Base-by-base conservation (phyloP, 2,888 invertebrate species). In the Metellina segmentata region DNA sequence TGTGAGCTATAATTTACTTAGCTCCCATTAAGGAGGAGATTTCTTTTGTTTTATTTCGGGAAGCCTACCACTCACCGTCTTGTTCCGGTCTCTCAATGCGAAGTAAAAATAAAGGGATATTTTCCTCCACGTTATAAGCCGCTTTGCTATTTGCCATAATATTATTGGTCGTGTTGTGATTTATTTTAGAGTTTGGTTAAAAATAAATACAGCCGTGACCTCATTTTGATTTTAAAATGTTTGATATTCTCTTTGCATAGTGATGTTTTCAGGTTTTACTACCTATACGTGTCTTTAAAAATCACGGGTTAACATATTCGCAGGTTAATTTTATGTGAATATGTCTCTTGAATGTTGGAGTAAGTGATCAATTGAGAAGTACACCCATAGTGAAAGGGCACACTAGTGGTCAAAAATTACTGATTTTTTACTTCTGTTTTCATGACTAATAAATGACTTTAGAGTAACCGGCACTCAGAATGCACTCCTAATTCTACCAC, bases 1-100 rank as follows among this genome's bases (percentile, higher is more conserved):
- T 61, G 61, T 51, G 85, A 79, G 83, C 78, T 85, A 78, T 83
- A 78, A 78, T 90, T 85, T 85, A 83, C 89, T 51, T 71, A 53
- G 48, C 71, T 81, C 61, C 81, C 81, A 72, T 81, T 81, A 81
- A 52, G 52, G n/a, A 20, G 34, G 81, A 69, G 48, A 75, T 82
- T 88, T 74, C 74, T 74, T 81, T 88, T 81, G 69, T 81, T 88
- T 88, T 88, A 88, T 88, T 88, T 88, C 81, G 20, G 74, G 81
- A 88, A 88, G 20, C 75, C 16, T n/a, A 16, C 52, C 34, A 61
- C 53, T 34, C 20, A 20, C 49, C 13, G 9, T 61, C 9, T 8
- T 61, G 61, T 61, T 61, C 5, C 61, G 61, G 13, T 34, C 1
- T 34, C 34, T 34, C 34, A 13, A 61, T 61, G 9, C 61, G 9